Percentiles rank a stretch among this genome's conserved stretches.
Conservation (phyloP, 2,113 vertebrate species). For the Ceuthmochares aereus region DNA sequence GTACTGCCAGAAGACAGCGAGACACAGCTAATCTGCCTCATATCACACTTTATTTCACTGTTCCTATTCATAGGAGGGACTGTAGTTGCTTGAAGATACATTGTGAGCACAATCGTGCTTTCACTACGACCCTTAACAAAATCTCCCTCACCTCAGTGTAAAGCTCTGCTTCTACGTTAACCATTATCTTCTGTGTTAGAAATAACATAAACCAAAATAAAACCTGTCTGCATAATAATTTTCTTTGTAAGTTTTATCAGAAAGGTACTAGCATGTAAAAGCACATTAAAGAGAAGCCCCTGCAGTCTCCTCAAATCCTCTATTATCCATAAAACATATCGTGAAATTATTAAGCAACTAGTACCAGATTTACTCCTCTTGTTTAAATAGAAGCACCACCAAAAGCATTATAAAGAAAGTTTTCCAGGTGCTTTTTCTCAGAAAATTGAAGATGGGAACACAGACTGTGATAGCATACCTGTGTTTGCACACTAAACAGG, state of each 20-base stretch:
- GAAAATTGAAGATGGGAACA: background rate
- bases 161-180: background rate
- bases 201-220: background rate
- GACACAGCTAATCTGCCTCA: background rate
- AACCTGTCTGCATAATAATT: background rate
- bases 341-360: background rate
- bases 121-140: background rate
- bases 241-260: background rate
- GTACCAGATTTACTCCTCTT: background rate
- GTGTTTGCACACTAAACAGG: background rate
- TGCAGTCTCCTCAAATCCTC: background rate
- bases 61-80: conserved; percentile 28
- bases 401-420: background rate
- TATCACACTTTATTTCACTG: conserved; percentile 52
- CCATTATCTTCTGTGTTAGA: background rate
- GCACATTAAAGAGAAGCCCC: background rate
- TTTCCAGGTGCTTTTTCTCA: background rate
- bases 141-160: background rate
- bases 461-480: background rate
- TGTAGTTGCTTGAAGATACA: background rate
- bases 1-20: conserved; percentile 39
- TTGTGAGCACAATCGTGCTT: background rate
- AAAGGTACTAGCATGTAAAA: background rate
- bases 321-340: background rate
- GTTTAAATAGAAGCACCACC: background rate